Base-by-base conservation (phyloP, 2,888 invertebrate genomes). In the Alloscopus bannaensis region DNA sequence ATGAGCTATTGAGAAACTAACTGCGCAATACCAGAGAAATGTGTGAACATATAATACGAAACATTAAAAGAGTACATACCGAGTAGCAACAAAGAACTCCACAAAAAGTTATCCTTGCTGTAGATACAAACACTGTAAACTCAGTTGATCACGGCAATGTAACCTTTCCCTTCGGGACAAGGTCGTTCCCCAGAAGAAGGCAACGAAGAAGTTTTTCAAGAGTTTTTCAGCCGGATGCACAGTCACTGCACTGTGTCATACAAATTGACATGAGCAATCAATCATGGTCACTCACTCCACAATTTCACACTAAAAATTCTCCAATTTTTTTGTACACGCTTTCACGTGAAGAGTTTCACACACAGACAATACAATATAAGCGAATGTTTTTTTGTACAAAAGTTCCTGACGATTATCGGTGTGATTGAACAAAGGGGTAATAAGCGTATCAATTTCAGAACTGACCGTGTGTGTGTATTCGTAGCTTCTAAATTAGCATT, bases 391-490 rank as follows among this genome's bases (percentile, higher is more conserved):
- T n/a, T n/a, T n/a, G n/a, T n/a, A n/a, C n/a, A n/a, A n/a, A n/a
- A n/a, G n/a, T n/a, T n/a, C n/a, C n/a, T n/a, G n/a, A n/a, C n/a
- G n/a, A n/a, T 36, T 8, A 36, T 18, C 13, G 13, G 20, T 64
- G 4, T 59, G 66, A 28, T 73, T 76, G 60, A 50, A 76, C 66
- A 26, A 31, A 16, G 45, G 18, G n/a, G n/a, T n/a, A 28, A 68
- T 76, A 76, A 76, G 75, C 75, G 75, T 59, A 60, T 76, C n/a
- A 31, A 52, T 66, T 66, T 28, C 47, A 75, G 40, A 75, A 59
- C 40, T 65, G 73, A 59, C 59, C 24, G n/a, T 64, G n/a, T 55
- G 24, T 8, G 28, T 36, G 18, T 57, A n/a, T n/a, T n/a, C n/a
- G n/a, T n/a, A n/a, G n/a, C n/a, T n/a, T n/a, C 55, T 64, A 72